phyloP scores from a whole-genome alignment of 2,113 vertebrate species.

The Raja brachyura region DNA sequence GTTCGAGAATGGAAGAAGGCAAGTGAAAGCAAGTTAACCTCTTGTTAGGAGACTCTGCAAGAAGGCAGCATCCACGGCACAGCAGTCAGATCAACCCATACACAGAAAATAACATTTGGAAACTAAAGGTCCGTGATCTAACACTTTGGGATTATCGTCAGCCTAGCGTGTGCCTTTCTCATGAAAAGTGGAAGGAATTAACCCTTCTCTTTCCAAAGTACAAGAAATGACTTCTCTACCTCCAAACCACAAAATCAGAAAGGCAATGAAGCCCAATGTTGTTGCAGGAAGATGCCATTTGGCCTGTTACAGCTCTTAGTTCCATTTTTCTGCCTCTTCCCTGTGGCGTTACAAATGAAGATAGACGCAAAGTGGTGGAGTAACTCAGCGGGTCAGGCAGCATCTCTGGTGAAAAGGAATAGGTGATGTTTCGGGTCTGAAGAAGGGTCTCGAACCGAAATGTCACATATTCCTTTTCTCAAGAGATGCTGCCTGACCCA shows the following conservation, averaged over 20 bases:
- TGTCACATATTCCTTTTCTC: too few species aligned
- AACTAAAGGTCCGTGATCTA: not conserved
- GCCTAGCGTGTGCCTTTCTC: not conserved
- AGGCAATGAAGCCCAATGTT: too few species aligned
- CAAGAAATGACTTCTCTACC: not conserved
- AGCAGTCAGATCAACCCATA: not conserved
- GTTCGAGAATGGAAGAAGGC: slow-evolving; percentile 13
- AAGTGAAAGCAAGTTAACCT: slow-evolving; percentile 19
- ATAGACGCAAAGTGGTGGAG: too few species aligned
- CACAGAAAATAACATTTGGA: not conserved
- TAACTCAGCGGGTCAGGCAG: too few species aligned
- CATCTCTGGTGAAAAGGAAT: too few species aligned
- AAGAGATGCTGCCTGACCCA: too few species aligned
- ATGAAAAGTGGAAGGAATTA: not conserved
- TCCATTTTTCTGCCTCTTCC: not conserved
- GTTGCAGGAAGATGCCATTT: not conserved
- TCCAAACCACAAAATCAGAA: not conserved
- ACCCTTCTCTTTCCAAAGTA: not conserved
- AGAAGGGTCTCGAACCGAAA: too few species aligned
- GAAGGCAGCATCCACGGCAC: not conserved
- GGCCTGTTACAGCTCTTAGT: not conserved
- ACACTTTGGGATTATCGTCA: not conserved
- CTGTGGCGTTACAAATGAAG: not conserved
- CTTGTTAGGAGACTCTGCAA: not conserved
- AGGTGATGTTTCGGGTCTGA: too few species aligned